phyloP scores from a whole-genome alignment of 2,888 invertebrate genomes.

The Eupithecia insigniata region DNA sequence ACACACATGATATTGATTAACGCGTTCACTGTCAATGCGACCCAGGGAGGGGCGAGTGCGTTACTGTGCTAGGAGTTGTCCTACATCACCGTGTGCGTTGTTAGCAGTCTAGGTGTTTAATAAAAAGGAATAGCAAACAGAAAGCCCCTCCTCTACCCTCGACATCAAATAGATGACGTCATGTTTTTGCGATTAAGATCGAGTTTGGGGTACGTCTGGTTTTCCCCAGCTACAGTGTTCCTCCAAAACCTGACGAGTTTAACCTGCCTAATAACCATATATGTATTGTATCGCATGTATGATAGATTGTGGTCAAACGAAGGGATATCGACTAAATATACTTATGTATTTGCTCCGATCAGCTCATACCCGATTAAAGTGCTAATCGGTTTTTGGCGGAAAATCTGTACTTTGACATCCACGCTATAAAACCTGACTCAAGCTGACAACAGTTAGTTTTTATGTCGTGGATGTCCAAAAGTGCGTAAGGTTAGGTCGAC shows the following conservation, averaged over 20 bases:
- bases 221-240: neutral
- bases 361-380: too few relatives aligned
- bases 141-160: neutral
- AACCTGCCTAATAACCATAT: too few relatives aligned
- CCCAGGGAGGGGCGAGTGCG: too few relatives aligned
- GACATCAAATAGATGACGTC: neutral
- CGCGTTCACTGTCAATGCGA: too few relatives aligned
- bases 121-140: neutral
- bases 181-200: neutral
- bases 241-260: neutral
- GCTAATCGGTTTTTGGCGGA: neutral
- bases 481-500: neutral
- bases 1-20: too few relatives aligned
- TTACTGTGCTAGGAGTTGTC: too few relatives aligned
- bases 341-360: too few relatives aligned
- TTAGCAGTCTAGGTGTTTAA: too few relatives aligned
- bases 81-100: too few relatives aligned
- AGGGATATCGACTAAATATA: too few relatives aligned
- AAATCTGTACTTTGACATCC: neutral
- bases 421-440: neutral
- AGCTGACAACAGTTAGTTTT: neutral
- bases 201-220: neutral
- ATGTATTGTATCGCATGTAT: too few relatives aligned
- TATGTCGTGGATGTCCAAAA: neutral
- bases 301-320: too few relatives aligned